Percentiles rank a stretch among this genome's conserved stretches.
Conservation (phyloP, 2,888 invertebrate genomes). For the Phaedon cochleariae region DNA sequence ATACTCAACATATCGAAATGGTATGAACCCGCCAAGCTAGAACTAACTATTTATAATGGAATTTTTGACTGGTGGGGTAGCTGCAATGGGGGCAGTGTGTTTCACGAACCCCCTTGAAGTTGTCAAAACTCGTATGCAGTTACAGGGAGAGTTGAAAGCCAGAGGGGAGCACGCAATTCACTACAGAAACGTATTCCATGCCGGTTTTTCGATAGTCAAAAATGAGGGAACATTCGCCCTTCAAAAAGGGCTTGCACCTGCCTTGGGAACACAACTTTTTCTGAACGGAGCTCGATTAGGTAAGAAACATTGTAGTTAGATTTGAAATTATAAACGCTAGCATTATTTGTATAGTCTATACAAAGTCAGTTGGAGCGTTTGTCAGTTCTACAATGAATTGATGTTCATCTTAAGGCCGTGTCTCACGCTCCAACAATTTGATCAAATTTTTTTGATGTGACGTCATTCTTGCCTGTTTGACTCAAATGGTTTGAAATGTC, state of each 20-base stretch:
- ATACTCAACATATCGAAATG: too few species aligned
- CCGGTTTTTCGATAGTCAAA: conserved; percentile 61
- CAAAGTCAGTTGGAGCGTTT: too few species aligned
- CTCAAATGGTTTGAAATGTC: too few species aligned
- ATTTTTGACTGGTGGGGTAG: conserved; percentile 64
- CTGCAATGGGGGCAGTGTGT: conserved; percentile 72
- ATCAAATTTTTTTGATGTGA: too few species aligned
- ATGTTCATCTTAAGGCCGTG: too few species aligned
- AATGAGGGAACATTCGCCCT: conserved; percentile 79
- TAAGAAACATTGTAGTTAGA: too few species aligned
- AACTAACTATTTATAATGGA: conserved; percentile 48
- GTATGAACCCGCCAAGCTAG: too few species aligned
- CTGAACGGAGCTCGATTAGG: conserved; percentile 69
- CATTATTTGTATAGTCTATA: too few species aligned
- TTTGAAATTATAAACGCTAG: too few species aligned
- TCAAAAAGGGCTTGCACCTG: conserved; percentile 83
- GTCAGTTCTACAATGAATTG: too few species aligned
- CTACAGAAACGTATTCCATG: conserved; percentile 83
- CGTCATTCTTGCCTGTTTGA: too few species aligned
- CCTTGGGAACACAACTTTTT: conserved; percentile 80
- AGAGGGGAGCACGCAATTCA: conserved; percentile 70
- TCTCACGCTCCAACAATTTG: too few species aligned
- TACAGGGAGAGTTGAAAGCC: conserved; percentile 70
- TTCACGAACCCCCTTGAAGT: conserved; percentile 92
- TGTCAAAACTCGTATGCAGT: conserved; percentile 86